Percentiles rank a stretch among this genome's conserved stretches.
Evolutionary conservation across 1,140 invertebrate genomes (phyloP).

Genomic region (Argopecten irradians): DNA sequence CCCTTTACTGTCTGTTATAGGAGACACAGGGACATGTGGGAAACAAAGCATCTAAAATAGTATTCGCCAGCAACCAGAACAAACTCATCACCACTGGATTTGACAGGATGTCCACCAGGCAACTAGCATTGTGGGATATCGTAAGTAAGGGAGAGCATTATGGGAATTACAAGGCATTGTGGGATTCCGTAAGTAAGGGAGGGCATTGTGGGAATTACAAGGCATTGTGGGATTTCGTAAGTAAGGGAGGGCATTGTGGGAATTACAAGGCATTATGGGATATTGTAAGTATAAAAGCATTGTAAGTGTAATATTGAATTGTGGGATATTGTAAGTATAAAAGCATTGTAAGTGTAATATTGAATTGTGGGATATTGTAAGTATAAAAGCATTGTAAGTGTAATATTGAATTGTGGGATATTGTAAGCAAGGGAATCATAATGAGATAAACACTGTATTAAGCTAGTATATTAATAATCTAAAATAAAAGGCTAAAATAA

Average conservation of each 20-base stretch:
- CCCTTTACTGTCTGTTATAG: neutral
- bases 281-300: constrained; percentile 77
- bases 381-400: neutral
- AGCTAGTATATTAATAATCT: too few species aligned
- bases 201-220: too few species aligned
- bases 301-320: neutral
- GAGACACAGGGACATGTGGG: neutral
- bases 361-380: neutral
- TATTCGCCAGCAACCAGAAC: neutral
- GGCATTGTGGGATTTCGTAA: too few species aligned
- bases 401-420: neutral
- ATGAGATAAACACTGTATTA: too few species aligned
- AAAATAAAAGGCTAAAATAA: too few species aligned
- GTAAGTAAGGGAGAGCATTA: too few species aligned
- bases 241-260: too few species aligned
- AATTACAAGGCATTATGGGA: constrained; percentile 95
- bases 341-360: neutral
- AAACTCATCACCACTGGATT: neutral
- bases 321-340: neutral
- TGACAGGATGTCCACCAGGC: neutral
- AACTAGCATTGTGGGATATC: constrained; percentile 78
- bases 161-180: too few species aligned
- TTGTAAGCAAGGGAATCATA: too few species aligned
- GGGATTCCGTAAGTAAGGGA: too few species aligned
- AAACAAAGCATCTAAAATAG: constrained; percentile 1